Base-by-base conservation (phyloP, 2,888 invertebrate genomes). In the Anticlea derivata region DNA sequence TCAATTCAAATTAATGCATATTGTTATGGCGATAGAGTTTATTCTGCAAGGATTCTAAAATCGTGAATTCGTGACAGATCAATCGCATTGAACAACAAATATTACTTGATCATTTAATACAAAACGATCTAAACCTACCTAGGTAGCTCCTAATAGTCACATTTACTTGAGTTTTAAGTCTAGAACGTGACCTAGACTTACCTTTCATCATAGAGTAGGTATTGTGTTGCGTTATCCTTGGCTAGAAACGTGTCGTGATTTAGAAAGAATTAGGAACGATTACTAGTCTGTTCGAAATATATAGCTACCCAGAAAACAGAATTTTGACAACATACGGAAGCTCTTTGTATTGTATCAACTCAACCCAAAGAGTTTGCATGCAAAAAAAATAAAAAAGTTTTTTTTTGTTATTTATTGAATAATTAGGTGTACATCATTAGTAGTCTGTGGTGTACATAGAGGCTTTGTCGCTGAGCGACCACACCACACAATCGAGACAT, bases 1-100 rank as follows among this genome's bases (percentile, higher is more conserved):
- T 51, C 51, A 52, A 61, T 58, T 52, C 39, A 34, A 43, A 44
- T 43, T 37, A 37, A 20, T 13, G 17, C 27, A 29, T 50, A 44
- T 44, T 50, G 38, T 44, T 39, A 27, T 11, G 5, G 39, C 2
- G 6, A 12, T 51, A 40, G 29, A 38, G 22, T 31, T 20, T 40
- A 34, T 33, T 38, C 29, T 29, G 34, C 39, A 50, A 41, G 35
- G 17, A 41, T 12, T 33, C 8, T 3, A 20, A 31, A 7, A 4
- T 4, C 17, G 17, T 17, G 20, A n/a, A n/a, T n/a, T 50, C 45
- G 46, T 51, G 46, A 46, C 41, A 51, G 26, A 41, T 31, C 40
- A 40, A n/a, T 23, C 22, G 10, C 20, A 22, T 10, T 22, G 8
- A 23, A 30, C 22, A 12, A 13, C 31, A 40, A 41, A 35, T 26